Percentiles rank a stretch among this genome's conserved stretches.
These are phyloP conservation scores for Pseudococcus longispinus DNA, from an alignment of 2,888 invertebrate species.

Conservation along the genomic window DNA sequence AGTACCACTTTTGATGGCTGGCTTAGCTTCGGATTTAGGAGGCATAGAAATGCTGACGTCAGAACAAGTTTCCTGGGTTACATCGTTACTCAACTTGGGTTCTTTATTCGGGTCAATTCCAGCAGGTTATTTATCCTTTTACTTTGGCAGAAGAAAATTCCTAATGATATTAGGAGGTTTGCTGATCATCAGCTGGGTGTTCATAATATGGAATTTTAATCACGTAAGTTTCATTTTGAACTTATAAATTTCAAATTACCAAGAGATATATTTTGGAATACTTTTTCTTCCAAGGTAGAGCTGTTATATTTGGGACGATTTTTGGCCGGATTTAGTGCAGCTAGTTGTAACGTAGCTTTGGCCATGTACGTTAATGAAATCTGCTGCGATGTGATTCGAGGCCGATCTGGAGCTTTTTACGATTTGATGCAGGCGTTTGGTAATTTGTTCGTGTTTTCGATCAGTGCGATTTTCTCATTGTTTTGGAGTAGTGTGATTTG, in stretches of 20 bases:
- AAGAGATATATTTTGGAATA: neutral
- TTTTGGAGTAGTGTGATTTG: slow-evolving; percentile 60
- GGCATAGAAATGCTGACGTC: slow-evolving; percentile 62
- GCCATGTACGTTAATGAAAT: slow-evolving; percentile 65
- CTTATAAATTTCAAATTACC: neutral
- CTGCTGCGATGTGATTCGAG: slow-evolving; percentile 64
- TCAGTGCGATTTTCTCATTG: slow-evolving; percentile 63
- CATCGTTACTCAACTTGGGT: slow-evolving; percentile 74
- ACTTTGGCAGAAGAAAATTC: slow-evolving; percentile 74
- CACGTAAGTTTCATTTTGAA: slow-evolving; percentile 57
- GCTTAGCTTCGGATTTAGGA: neutral
- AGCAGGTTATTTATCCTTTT: slow-evolving; percentile 67
- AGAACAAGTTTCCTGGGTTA: slow-evolving; percentile 73
- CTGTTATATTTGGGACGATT: slow-evolving; percentile 60
- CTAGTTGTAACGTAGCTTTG: slow-evolving; percentile 63
- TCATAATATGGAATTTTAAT: slow-evolving; percentile 72
- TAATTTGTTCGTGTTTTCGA: slow-evolving; percentile 63
- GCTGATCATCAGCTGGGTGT: slow-evolving; percentile 76
- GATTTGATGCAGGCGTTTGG: slow-evolving; percentile 65
- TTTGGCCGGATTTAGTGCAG: slow-evolving; percentile 64
- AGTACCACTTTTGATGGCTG: slow-evolving; percentile 54
- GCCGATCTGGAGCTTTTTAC: slow-evolving; percentile 65
- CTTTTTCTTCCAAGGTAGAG: neutral
- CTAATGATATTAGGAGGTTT: slow-evolving; percentile 72
- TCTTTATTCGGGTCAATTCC: slow-evolving; percentile 68